Evolutionary conservation across 1,140 invertebrate genomes (phyloP), one percentile per base, ranked within the genome.

Genomic region (Battus philenor): DNA sequence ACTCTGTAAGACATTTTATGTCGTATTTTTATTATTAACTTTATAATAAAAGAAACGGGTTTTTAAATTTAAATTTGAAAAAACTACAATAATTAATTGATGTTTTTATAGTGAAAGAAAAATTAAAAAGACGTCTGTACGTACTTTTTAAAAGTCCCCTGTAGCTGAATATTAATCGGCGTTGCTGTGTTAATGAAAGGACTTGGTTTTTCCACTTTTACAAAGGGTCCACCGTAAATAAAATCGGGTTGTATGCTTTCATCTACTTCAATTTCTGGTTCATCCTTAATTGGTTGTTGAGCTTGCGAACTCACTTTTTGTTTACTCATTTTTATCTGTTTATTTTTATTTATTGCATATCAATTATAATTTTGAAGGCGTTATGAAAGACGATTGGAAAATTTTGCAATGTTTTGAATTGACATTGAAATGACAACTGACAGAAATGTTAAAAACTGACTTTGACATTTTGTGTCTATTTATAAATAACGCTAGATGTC

Each of bases 171-270:
- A 51, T 80, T 82, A 7, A 71, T 62, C 0, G 80, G 80, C 2
- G 80, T 80, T 4, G 53, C 45, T 7, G 60, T 66, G 34, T 77
- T 60, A 10, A 84, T 29, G 36, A 80, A 70, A 0, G 65, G 66
- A 6, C 43, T 50, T 9, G 56, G 53, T 54, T 67, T 69, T 43
- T 72, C 60, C 7, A 65, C 56, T 32, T 58, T 54, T 16, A 84
- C 68, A 44, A 80, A 84, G 0, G 80, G 80, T 3, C 80, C 80
- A 2, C 76, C 80, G 27, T 81, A 84, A 41, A 84, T 81, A 59
- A 84, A 84, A n/a, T 78, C 80, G 1, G 77, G 68, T 20, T 47
- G 65, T 6, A 59, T 66, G 2, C 55, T 62, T 22, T 52, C 54
- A 15, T 72, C 62, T 18, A 65, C 66, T 12, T 59, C 51, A 2